Evolutionary conservation across 2,797 vertebrate species (phyloP), one percentile per base, ranked within the genome.

Genomic region (Alfaro cultratus): DNA sequence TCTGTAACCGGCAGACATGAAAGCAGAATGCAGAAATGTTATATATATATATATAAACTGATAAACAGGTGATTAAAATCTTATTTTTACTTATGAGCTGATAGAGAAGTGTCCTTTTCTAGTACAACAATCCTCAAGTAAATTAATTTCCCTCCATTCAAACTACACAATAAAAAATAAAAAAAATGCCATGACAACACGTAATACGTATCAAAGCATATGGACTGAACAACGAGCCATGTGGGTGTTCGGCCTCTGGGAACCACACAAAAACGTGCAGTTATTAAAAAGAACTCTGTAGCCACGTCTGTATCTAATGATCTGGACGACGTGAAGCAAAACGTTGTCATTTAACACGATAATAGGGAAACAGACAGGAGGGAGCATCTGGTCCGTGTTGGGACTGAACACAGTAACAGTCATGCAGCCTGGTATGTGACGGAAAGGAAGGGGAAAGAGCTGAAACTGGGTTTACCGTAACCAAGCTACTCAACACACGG

Each of bases 261-360:
- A 76, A 49, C 60, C 75, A 16, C 4, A n/a, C 34, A 36, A 55
- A 46, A 55, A 67, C 45, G 9, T 57, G 47, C 16, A 18, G 46
- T 60, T 47, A 72, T 81, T 62, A 51, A 77, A 64, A 67, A n/a
- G 21, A 74, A 36, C 47, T 3, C 23, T 6, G 67, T 49, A 41
- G 41, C 60, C 0, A 43, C 21, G 70, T 77, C 23, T 6, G 68
- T 43, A 53, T 1, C 72, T 53, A 51, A 57, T 57, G 51, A 75
- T 79, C 29, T 11, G 11, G 72, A 41, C 12, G 23, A 13, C 39
- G 5, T n/a, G 0, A 57, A 51, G 75, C 36, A 43, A 60, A 0
- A 67, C 13, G 0, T 43, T 21, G 31, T 64, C 13, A 43, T 36
- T 64, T 12, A 6, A 67, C 34, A 3, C 31, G 23, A 76, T 53